Conservation (phyloP, 2,888 invertebrate genomes). For the Melipona beecheii region DNA sequence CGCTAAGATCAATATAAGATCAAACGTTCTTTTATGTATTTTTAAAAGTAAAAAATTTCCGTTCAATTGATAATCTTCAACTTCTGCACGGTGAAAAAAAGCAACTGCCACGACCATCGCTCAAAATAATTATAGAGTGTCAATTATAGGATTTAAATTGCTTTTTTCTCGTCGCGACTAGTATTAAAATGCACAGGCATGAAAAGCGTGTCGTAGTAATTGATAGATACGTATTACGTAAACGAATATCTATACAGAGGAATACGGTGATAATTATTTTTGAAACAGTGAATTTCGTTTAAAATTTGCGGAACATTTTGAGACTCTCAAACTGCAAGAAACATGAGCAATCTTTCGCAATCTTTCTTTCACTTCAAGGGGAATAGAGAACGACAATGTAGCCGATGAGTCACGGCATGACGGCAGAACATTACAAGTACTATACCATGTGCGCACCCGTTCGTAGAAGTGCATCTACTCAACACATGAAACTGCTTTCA, state of each 20-base stretch:
- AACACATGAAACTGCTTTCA: slow-evolving; percentile 41
- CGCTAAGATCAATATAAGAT: neutral
- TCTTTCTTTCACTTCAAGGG: slow-evolving; percentile 44
- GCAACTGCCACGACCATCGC: neutral
- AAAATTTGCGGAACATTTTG: slow-evolving; percentile 18
- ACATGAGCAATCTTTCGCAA: slow-evolving; percentile 55
- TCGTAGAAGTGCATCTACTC: slow-evolving; percentile 20
- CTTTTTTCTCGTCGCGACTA: neutral
- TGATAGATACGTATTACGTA: neutral
- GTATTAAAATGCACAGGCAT: neutral
- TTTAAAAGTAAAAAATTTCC: neutral
- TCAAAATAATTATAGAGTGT: neutral
- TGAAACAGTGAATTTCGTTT: slow-evolving; percentile 15
- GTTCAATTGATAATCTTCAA: neutral
- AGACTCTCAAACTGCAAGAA: slow-evolving; percentile 11
- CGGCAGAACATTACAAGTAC: slow-evolving; percentile 64
- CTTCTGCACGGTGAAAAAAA: neutral
- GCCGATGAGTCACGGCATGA: slow-evolving; percentile 74
- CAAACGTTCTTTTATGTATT: neutral
- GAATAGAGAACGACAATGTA: slow-evolving; percentile 47
- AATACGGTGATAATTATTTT: neutral
- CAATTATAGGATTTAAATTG: neutral
- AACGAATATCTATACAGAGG: neutral
- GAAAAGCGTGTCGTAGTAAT: slow-evolving; percentile 3
- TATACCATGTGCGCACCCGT: slow-evolving; percentile 54